phyloP scores from a whole-genome alignment of 2,113 vertebrate species.

The Spilogale gracilis region DNA sequence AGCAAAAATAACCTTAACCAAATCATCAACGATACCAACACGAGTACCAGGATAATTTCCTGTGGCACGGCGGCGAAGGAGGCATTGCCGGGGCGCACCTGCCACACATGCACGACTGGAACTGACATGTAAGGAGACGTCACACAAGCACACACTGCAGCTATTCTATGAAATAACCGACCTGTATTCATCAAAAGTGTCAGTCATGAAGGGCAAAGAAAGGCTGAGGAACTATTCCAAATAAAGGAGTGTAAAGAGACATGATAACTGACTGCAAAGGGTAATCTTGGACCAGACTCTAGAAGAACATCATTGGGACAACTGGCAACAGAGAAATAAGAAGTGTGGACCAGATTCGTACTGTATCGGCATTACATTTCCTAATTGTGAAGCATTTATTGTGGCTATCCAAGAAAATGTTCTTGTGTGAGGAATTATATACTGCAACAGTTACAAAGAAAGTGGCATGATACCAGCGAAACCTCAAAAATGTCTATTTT shows the following conservation, averaged over 20 bases:
- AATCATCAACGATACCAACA: slow-evolving; percentile 13
- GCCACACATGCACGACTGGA: neutral
- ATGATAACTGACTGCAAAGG: neutral
- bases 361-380: neutral
- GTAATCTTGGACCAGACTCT: neutral
- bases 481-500: neutral
- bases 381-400: neutral
- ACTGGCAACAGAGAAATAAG: neutral
- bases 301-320: neutral
- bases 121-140: slow-evolving; percentile 4
- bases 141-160: neutral
- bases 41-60: slow-evolving; percentile 12
- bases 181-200: neutral
- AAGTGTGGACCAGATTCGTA: neutral
- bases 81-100: neutral
- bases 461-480: neutral
- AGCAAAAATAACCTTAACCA: slow-evolving; percentile 14
- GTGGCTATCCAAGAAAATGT: neutral
- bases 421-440: neutral
- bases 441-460: slow-evolving; percentile 10
- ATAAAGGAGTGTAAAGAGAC: neutral
- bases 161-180: neutral
- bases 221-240: neutral
- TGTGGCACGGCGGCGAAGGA: neutral
- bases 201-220: neutral